Evolutionary conservation across 2,113 vertebrate species (phyloP).

Genomic region (Oplegnathus fasciatus): DNA sequence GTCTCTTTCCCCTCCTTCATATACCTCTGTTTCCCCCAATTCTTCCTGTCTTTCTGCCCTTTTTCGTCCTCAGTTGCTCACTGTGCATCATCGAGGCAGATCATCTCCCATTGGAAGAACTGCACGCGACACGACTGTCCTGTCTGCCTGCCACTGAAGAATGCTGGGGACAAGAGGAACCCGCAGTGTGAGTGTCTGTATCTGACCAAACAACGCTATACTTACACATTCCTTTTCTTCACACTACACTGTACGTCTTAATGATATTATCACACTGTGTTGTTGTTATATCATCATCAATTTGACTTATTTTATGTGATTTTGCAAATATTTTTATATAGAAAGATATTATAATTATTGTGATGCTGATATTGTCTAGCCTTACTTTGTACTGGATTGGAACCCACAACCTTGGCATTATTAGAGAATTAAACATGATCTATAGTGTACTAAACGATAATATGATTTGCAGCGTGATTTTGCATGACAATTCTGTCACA

Average conservation of each 20-base stretch:
- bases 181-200: slow-evolving; percentile 96
- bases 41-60: neutral
- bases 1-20: neutral
- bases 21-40: neutral
- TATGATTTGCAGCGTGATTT: neutral
- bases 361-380: too few relatives aligned
- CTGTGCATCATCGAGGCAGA: slow-evolving; percentile 98
- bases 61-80: slow-evolving; percentile 91
- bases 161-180: slow-evolving; percentile 98
- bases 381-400: neutral
- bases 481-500: neutral
- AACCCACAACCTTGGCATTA: neutral
- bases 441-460: neutral
- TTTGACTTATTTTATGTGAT: neutral
- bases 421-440: neutral
- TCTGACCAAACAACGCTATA: slow-evolving; percentile 69
- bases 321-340: neutral
- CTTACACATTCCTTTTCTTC: neutral
- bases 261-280: neutral
- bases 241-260: neutral
- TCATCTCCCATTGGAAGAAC: slow-evolving; percentile 99
- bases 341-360: neutral
- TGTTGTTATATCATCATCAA: neutral
- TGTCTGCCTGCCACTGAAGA: slow-evolving; percentile 98
- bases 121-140: slow-evolving; percentile 98